Percentiles rank a stretch among this genome's conserved stretches.
Conservation (phyloP, 2,113 vertebrate species). For the Hemiscyllium ocellatum region DNA sequence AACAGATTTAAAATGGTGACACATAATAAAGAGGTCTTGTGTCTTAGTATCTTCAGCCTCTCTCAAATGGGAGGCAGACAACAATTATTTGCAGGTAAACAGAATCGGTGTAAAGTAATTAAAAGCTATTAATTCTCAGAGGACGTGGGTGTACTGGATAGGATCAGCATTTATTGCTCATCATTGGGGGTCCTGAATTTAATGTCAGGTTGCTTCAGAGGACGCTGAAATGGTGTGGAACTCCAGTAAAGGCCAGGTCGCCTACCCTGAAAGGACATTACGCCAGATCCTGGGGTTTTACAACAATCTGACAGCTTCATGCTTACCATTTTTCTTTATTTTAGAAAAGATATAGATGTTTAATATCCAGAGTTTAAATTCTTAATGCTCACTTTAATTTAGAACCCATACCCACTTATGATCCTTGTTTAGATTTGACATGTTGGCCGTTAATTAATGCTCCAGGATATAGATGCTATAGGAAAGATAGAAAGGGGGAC, state of each 20-base stretch:
- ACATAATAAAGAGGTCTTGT: too few relatives aligned
- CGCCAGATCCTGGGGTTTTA: too few relatives aligned
- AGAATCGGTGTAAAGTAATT: not conserved
- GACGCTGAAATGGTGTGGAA: not conserved
- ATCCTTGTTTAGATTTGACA: not conserved
- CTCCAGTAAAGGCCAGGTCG: not conserved
- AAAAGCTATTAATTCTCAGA: not conserved
- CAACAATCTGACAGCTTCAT: too few relatives aligned
- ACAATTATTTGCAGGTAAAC: not conserved
- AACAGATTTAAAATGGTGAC: not conserved
- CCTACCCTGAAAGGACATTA: too few relatives aligned
- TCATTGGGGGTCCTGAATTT: not conserved
- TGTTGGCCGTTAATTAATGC: not conserved
- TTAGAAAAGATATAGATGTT: too few relatives aligned
- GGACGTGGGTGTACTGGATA: not conserved
- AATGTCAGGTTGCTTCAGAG: not conserved
- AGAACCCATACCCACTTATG: not conserved
- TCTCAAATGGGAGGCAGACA: not conserved
- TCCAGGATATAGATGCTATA: not conserved
- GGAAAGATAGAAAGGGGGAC: too few relatives aligned
- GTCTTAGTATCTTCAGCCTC: not conserved
- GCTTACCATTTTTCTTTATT: too few relatives aligned
- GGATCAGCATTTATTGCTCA: not conserved
- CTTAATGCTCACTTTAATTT: not conserved
- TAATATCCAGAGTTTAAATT: not conserved